A percentile compares a stretch with the other conserved stretches of the same genome.
Conservation (phyloP, 2,797 vertebrate species). For the Syngnathus acus region DNA sequence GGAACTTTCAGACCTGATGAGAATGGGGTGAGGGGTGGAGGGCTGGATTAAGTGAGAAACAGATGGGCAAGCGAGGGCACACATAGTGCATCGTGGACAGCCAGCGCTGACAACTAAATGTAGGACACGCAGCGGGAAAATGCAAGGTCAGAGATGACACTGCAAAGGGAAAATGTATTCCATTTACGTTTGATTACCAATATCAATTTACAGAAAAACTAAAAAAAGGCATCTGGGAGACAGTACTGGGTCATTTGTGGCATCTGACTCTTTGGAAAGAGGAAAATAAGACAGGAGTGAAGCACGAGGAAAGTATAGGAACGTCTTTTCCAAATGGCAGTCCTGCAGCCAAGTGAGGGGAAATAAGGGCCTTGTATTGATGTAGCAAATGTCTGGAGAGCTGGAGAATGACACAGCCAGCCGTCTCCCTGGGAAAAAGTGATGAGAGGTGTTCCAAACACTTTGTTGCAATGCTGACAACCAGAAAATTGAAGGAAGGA, state of each 20-base stretch:
- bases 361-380: slow-evolving; percentile 23
- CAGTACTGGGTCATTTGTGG: slow-evolving; percentile 5
- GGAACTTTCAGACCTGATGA: slow-evolving; percentile 44
- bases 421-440: slow-evolving; percentile 41
- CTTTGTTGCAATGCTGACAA: slow-evolving; percentile 25
- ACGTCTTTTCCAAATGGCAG: slow-evolving; percentile 36
- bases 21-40: slow-evolving; percentile 22
- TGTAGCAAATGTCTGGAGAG: slow-evolving; percentile 43
- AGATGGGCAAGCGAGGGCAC: slow-evolving; percentile 48
- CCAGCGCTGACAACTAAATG: slow-evolving; percentile 55
- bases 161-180: slow-evolving; percentile 40
- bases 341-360: slow-evolving; percentile 22
- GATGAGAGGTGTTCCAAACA: slow-evolving; percentile 38
- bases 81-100: slow-evolving; percentile 42
- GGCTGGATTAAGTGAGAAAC: slow-evolving; percentile 52
- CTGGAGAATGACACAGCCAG: slow-evolving; percentile 33
- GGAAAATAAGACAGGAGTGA: slow-evolving; percentile 17
- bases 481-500: slow-evolving; percentile 14
- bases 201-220: slow-evolving; percentile 50
- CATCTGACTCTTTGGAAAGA: slow-evolving; percentile 1
- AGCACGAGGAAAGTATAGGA: slow-evolving; percentile 24
- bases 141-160: slow-evolving; percentile 46
- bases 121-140: slow-evolving; percentile 34
- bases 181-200: slow-evolving; percentile 49
- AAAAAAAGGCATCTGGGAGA: slow-evolving; percentile 18